Evolutionary conservation across 2,888 invertebrate genomes (phyloP).

Genomic region (Maniola hyperantus): DNA sequence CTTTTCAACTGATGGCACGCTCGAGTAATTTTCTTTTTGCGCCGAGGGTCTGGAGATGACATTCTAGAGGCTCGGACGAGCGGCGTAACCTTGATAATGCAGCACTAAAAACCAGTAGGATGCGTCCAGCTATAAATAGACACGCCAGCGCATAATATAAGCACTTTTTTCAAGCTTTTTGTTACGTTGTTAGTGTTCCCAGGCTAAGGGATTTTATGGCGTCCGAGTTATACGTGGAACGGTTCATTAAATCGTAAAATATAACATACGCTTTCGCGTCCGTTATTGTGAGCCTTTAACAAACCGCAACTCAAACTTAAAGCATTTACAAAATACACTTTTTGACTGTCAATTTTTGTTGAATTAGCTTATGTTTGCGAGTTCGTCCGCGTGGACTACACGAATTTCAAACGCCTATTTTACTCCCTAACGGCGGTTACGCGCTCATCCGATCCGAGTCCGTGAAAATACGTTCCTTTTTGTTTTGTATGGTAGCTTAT

Average conservation of each 20-base stretch:
- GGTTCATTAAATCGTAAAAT: conserved; percentile 67
- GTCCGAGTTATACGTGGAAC: conserved; percentile 49
- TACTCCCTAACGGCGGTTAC: too few species aligned
- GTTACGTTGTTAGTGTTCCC: conserved; percentile 64
- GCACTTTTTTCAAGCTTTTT: conserved; percentile 54
- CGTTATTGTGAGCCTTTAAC: conserved; percentile 45
- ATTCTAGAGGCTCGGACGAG: conserved; percentile 57
- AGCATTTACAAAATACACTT: too few species aligned
- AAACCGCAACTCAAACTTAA: too few species aligned
- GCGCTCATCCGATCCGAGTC: too few species aligned
- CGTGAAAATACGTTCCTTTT: too few species aligned
- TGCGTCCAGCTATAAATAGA: conserved; percentile 77
- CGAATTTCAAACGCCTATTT: too few species aligned
- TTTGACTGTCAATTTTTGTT: too few species aligned
- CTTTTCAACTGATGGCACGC: conserved; percentile 42
- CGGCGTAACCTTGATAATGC: conserved; percentile 78
- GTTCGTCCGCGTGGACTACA: too few species aligned
- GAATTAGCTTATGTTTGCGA: too few species aligned
- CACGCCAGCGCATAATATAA: conserved; percentile 66
- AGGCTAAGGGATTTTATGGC: conserved; percentile 64
- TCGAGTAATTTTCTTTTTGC: conserved; percentile 51
- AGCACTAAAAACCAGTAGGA: conserved; percentile 70
- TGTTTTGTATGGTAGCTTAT: too few species aligned
- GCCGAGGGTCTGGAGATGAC: conserved; percentile 57
- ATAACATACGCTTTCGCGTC: conserved; percentile 45